A percentile compares a stretch with the other conserved stretches of the same genome.
Evolutionary conservation across 2,888 invertebrate genomes (phyloP).

Genomic region (Brachylomia viminalis): DNA sequence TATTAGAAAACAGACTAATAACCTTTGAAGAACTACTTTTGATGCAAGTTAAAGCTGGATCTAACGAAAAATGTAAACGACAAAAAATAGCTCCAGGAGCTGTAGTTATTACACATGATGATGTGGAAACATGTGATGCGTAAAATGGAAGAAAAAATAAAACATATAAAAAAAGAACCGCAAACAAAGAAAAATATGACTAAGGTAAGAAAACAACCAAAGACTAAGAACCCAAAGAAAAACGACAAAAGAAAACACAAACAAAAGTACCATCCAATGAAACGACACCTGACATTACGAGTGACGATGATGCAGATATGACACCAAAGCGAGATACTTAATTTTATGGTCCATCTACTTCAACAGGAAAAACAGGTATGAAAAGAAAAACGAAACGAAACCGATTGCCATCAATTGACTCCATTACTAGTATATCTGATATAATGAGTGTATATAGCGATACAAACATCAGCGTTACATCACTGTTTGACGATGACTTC

Average conservation of each 20-base stretch:
- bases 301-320: slow-evolving; percentile 9
- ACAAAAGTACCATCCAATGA: slow-evolving; percentile 9
- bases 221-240: background rate
- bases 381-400: slow-evolving; percentile 18
- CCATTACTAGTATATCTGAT: slow-evolving; percentile 9
- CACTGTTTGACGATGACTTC: slow-evolving; percentile 6
- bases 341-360: slow-evolving; percentile 18
- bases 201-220: background rate
- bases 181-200: slow-evolving; percentile 4
- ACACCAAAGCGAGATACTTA: slow-evolving; percentile 5
- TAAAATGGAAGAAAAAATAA: slow-evolving; percentile 2
- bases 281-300: slow-evolving; percentile 24
- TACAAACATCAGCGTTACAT: background rate
- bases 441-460: slow-evolving; percentile 2
- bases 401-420: slow-evolving; percentile 14
- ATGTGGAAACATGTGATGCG: slow-evolving; percentile 5
- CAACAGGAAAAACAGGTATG: slow-evolving; percentile 24
- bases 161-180: background rate
- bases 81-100: slow-evolving; percentile 18
- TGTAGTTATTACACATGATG: slow-evolving; percentile 11
- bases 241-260: background rate
- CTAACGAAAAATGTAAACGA: background rate
- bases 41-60: slow-evolving; percentile 13
- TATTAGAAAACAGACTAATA: slow-evolving; percentile 10
- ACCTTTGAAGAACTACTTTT: slow-evolving; percentile 15